These are phyloP conservation scores for Schizothorax lantsangensis DNA, from an alignment of 2,797 vertebrate genomes.

Conservation along the genomic window DNA sequence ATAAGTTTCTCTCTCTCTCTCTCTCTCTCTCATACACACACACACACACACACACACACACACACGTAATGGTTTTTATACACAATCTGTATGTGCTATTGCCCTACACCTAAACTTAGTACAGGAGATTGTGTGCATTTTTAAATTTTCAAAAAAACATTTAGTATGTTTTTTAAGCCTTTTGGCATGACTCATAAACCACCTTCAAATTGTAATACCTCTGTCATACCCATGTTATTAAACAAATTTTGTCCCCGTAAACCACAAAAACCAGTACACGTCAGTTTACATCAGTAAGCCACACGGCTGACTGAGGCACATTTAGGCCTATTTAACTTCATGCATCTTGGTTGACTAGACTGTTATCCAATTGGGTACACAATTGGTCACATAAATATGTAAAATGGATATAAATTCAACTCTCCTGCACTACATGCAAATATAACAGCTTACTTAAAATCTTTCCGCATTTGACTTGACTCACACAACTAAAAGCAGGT, in stretches of 20 bases:
- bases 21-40: no score
- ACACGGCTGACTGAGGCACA: neutral
- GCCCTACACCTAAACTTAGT: no score
- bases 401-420: neutral
- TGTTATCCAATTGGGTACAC: neutral
- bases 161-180: no score
- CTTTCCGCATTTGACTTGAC: neutral
- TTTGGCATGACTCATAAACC: no score
- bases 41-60: neutral
- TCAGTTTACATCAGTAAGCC: neutral
- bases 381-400: neutral
- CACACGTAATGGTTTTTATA: no score
- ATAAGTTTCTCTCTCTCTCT: conserved; percentile 54
- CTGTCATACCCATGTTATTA: no score
- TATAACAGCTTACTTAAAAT: neutral
- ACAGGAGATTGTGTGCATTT: no score
- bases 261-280: no score
- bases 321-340: neutral
- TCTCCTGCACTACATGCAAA: neutral
- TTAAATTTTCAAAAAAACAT: no score
- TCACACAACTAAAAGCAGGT: neutral
- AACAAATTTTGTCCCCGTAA: no score
- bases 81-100: no score
- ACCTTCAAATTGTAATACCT: no score
- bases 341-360: neutral